phyloP scores from a whole-genome alignment of 2,797 vertebrate genomes.

The Cynopterus sphinx region DNA sequence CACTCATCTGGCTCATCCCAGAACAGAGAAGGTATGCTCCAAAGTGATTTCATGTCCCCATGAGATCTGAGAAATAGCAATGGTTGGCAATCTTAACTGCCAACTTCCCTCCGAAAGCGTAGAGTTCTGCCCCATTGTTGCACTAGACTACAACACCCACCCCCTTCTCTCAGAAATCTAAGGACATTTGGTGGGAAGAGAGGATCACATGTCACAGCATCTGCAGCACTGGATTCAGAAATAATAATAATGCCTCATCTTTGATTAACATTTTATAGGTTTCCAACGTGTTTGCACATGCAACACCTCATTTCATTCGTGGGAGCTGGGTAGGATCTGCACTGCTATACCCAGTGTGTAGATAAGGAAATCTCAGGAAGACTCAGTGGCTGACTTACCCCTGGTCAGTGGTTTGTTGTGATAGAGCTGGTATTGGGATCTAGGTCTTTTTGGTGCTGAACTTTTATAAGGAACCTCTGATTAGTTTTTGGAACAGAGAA shows the following conservation, averaged over 20 bases:
- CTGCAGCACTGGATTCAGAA: neutral
- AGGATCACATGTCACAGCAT: neutral
- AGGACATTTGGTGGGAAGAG: neutral
- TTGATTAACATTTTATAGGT: neutral
- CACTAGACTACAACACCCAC: neutral
- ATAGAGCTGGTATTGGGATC: neutral
- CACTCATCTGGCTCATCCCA: neutral
- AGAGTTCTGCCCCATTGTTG: neutral
- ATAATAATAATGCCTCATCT: neutral
- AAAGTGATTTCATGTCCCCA: neutral
- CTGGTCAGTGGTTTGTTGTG: neutral
- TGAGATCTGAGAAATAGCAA: neutral
- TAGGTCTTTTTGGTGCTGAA: conserved; percentile 9
- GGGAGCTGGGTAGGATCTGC: neutral
- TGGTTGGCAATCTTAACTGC: neutral
- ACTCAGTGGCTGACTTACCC: neutral
- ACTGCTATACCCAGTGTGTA: neutral
- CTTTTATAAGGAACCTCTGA: neutral
- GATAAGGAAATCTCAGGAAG: conserved; percentile 44
- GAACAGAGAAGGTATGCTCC: neutral
- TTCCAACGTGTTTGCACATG: neutral
- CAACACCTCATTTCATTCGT: neutral
- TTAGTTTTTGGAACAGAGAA: neutral
- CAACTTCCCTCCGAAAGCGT: neutral
- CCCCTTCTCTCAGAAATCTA: neutral